Evolutionary conservation across 2,797 vertebrate species (phyloP).

Genomic region (Masticophis lateralis): DNA sequence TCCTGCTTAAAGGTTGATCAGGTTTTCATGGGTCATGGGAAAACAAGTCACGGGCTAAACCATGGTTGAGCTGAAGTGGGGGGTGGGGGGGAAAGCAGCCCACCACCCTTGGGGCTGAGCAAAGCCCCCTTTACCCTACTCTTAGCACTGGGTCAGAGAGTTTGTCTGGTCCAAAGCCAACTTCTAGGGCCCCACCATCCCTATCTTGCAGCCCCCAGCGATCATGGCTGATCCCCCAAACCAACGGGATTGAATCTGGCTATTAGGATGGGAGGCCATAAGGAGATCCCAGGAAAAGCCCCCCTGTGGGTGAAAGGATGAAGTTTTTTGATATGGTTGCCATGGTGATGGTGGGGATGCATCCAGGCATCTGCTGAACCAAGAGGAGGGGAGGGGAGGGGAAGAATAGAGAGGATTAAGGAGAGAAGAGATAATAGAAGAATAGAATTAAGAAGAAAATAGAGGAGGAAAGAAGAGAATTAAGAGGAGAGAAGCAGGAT

Average conservation of each 20-base stretch:
- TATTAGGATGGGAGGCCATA: background rate
- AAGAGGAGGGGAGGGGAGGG: background rate
- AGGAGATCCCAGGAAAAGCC: background rate
- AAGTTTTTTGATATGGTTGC: background rate
- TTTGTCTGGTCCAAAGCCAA: background rate
- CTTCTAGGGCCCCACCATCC: background rate
- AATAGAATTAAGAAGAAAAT: too few relatives aligned
- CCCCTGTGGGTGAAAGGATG: background rate
- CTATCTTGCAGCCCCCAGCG: background rate
- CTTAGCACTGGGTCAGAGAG: background rate
- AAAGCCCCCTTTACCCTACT: background rate
- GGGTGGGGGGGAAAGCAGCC: background rate
- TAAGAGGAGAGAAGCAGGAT: too few relatives aligned
- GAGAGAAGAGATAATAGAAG: background rate
- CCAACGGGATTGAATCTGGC: background rate
- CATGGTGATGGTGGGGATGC: background rate
- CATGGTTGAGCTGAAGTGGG: background rate
- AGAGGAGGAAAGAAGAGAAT: too few relatives aligned
- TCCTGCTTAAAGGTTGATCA: background rate
- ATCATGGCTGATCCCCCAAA: background rate
- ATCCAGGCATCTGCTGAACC: background rate
- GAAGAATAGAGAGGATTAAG: background rate
- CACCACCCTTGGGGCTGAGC: background rate
- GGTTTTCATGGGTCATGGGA: background rate
- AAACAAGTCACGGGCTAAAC: background rate